phyloP scores from a whole-genome alignment of 2,888 invertebrate genomes.

The Tuta absoluta region DNA sequence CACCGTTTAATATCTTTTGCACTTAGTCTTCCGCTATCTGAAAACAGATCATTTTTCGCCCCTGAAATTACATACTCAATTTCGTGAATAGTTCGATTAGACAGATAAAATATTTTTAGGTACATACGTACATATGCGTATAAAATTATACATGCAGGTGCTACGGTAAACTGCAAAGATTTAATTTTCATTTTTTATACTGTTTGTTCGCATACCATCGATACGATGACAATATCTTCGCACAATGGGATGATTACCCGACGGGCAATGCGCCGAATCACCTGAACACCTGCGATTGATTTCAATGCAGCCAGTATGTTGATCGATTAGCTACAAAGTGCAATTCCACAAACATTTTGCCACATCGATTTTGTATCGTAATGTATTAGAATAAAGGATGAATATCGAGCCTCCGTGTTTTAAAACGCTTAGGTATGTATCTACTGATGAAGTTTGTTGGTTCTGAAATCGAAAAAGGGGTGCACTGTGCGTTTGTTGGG shows the following conservation, averaged over 20 bases:
- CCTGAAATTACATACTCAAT: no score
- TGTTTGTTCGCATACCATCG: slow-evolving; percentile 24
- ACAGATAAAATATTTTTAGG: no score
- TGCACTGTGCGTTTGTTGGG: slow-evolving; percentile 32
- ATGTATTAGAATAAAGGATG: not conserved
- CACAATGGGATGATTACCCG: slow-evolving; percentile 45
- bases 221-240: slow-evolving; percentile 51
- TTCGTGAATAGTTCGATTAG: no score
- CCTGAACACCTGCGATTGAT: slow-evolving; percentile 75
- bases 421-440: not conserved
- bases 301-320: slow-evolving; percentile 65
- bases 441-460: not conserved
- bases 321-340: slow-evolving; percentile 66
- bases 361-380: slow-evolving; percentile 33
- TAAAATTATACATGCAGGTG: no score
- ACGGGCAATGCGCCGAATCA: slow-evolving; percentile 67
- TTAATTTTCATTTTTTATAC: not conserved
- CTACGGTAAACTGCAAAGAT: not conserved
- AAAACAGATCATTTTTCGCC: no score
- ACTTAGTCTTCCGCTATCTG: no score
- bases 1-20: no score
- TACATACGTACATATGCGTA: no score
- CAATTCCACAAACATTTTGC: slow-evolving; percentile 17
- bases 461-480: slow-evolving; percentile 41
- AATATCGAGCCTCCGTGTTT: not conserved